Evolutionary conservation across 2,797 vertebrate species (phyloP), one percentile per base, ranked within the genome.

Genomic region (Percopsis omiscomaycus): DNA sequence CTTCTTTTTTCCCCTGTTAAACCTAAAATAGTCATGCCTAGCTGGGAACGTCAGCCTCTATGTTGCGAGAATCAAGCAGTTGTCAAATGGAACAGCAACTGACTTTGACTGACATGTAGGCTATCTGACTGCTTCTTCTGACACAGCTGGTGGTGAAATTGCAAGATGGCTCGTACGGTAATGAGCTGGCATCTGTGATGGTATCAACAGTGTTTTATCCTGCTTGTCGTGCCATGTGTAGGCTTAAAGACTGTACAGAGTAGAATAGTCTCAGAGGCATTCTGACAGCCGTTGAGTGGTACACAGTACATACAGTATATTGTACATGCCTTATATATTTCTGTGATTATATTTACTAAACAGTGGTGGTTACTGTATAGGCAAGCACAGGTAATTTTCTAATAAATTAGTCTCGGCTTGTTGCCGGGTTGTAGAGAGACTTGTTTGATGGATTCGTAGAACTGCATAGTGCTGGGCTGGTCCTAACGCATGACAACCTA

Each of bases 401-500:
- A 15, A 66, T 49, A 3, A 64, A 67, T 8, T 71, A 55, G 57
- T 77, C 44, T 75, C 44, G 22, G 29, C 71, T 77, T 72, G 13
- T 63, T 32, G 12, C 69, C 27, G 70, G 74, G 80, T 74, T 75
- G 75, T 73, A 75, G 71, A 82, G 72, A 82, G 66, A 69, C 76
- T 66, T 69, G 60, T 80, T 72, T 53, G 81, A 69, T 72, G 68
- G 69, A 78, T 84, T 71, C 53, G 69, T 82, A 69, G 76, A 74
- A 61, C 28, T 28, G 8, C 3, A 22, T 59, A 54, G 71, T 80
- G 77, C 84, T 81, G 77, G 85, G 85, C 87, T 88, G 83, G 85
- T 81, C 85, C 85, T 86, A 64, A 80, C 72, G 84, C 82, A 84
- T 88, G 84, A 75, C 67, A 75, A 56, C 61, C 28, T 57, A 46